Evolutionary conservation across 2,888 invertebrate species (phyloP).

Genomic region (Limnephilus marmoratus): DNA sequence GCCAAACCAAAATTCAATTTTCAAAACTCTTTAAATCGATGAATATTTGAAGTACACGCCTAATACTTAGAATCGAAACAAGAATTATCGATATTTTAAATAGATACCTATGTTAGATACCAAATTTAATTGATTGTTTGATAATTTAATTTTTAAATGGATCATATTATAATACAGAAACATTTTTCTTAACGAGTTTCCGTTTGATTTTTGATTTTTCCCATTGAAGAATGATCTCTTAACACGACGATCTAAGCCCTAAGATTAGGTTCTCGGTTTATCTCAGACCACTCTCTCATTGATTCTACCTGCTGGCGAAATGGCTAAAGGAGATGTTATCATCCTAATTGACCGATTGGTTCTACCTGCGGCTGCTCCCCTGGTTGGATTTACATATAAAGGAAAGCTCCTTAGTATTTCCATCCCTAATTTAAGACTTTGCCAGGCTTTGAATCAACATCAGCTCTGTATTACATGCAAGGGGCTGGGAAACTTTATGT

Average conservation of each 20-base stretch:
- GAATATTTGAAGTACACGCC: no score
- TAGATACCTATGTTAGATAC: no score
- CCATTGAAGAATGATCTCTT: background rate
- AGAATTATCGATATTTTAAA: no score
- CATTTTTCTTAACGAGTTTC: background rate
- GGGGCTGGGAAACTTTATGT: conserved; percentile 50
- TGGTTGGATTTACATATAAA: conserved; percentile 60
- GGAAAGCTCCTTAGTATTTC: conserved; percentile 57
- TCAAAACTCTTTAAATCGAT: no score
- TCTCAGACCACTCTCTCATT: conserved; percentile 25
- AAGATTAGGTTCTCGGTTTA: conserved; percentile 6
- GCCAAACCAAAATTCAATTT: no score
- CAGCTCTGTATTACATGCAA: conserved; percentile 27
- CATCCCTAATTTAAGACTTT: conserved; percentile 65
- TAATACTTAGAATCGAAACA: no score
- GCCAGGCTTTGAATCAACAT: conserved; percentile 60
- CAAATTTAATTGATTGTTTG: no score
- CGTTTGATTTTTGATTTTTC: background rate
- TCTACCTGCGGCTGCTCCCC: conserved; percentile 53
- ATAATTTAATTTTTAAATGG: no score
- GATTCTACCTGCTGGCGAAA: conserved; percentile 37
- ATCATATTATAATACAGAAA: no score
- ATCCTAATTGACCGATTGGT: conserved; percentile 63
- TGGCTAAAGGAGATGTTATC: conserved; percentile 62
- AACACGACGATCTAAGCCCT: background rate